These are phyloP conservation scores for Dendrocincla tyrannina DNA, from an alignment of 2,797 vertebrate genomes.

Conservation along the genomic window DNA sequence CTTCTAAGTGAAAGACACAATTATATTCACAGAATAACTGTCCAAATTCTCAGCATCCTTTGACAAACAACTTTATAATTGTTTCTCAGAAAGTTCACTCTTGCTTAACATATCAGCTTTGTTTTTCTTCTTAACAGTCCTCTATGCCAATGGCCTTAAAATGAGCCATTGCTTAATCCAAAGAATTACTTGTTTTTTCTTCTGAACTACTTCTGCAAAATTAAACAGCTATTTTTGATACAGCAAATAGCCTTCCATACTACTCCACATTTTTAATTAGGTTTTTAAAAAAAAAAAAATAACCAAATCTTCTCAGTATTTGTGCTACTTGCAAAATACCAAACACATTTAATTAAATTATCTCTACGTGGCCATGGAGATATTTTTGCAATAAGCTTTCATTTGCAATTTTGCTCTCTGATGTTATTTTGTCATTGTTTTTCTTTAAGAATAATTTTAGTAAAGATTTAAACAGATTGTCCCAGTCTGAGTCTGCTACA, in stretches of 20 bases:
- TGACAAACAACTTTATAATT: neutral
- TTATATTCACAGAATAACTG: neutral
- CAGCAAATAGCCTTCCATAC: neutral
- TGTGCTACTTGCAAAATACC: neutral
- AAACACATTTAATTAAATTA: neutral
- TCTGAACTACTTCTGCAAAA: neutral
- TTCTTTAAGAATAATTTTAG: neutral
- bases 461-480: neutral
- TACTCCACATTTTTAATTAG: neutral
- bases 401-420: neutral
- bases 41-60: neutral
- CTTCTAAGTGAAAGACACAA: neutral
- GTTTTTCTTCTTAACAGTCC: neutral
- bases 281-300: neutral
- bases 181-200: neutral
- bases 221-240: neutral
- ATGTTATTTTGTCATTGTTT: neutral
- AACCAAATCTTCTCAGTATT: neutral
- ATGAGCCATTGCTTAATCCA: neutral
- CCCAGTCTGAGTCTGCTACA: neutral
- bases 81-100: neutral
- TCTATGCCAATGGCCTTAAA: neutral
- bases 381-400: neutral
- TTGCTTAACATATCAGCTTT: neutral
- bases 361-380: neutral